A percentile compares a stretch with the other conserved stretches of the same genome.
These are phyloP conservation scores for Drosophila hamatofila DNA, from an alignment of 2,888 invertebrate genomes.

Conservation along the genomic window DNA sequence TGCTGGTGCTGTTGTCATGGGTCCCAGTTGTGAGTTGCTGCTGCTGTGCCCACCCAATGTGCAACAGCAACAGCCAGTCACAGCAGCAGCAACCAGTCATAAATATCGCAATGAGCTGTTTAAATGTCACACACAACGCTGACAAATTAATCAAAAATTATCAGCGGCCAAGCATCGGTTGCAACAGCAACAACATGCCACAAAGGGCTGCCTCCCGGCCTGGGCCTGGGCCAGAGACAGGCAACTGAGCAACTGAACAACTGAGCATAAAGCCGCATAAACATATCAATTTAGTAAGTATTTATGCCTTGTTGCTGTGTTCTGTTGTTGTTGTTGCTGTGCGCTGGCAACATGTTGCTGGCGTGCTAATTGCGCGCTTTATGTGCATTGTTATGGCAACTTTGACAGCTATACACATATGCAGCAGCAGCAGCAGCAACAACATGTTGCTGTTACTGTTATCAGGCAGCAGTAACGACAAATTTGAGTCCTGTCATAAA, in stretches of 20 bases:
- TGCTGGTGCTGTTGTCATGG: slow-evolving; percentile 17
- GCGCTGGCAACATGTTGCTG: slow-evolving; percentile 70
- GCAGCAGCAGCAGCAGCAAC: slow-evolving; percentile 44
- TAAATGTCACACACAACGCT: slow-evolving; percentile 81
- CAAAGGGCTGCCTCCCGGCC: slow-evolving; percentile 45
- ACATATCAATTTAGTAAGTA: slow-evolving; percentile 80
- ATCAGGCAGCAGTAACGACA: slow-evolving; percentile 64
- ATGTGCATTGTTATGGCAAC: slow-evolving; percentile 75
- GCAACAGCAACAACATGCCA: slow-evolving; percentile 50
- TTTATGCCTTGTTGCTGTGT: slow-evolving; percentile 50
- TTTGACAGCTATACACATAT: slow-evolving; percentile 66
- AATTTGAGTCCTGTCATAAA: slow-evolving; percentile 79
- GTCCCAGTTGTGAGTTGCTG: slow-evolving; percentile 31
- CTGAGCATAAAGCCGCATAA: slow-evolving; percentile 71
- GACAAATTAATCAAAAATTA: slow-evolving; percentile 81
- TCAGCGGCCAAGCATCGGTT: slow-evolving; percentile 71
- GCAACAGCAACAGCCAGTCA: slow-evolving; percentile 50
- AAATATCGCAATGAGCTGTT: slow-evolving; percentile 81
- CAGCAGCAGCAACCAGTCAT: slow-evolving; percentile 61
- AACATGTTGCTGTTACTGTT: slow-evolving; percentile 57
- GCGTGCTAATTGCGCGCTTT: slow-evolving; percentile 77
- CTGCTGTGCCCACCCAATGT: slow-evolving; percentile 72
- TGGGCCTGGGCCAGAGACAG: slow-evolving; percentile 35
- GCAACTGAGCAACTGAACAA: slow-evolving; percentile 46
- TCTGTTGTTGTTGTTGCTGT: slow-evolving; percentile 30